Evolutionary conservation across 2,113 vertebrate species (phyloP).

Genomic region (Cavia porcellus): DNA sequence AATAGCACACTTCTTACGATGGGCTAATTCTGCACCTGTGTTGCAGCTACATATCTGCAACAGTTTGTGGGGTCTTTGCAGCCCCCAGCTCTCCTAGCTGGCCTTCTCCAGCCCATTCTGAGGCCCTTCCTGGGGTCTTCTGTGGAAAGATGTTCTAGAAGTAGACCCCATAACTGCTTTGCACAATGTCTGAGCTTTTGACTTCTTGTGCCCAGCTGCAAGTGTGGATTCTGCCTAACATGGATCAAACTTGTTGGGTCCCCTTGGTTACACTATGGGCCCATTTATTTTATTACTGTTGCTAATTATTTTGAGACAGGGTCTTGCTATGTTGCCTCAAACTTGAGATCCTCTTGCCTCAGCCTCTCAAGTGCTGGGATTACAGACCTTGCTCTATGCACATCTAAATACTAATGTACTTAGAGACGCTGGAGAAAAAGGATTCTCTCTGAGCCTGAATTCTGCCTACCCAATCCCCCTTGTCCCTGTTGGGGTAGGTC

Average conservation of each 20-base stretch:
- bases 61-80: accelerated
- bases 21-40: neutral
- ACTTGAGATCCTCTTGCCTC: neutral
- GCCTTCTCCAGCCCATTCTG: neutral
- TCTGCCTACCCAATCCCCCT: neutral
- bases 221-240: neutral
- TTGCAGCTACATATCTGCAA: neutral
- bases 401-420: neutral
- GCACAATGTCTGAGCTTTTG: neutral
- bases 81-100: neutral
- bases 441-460: neutral
- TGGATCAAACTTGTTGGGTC: neutral
- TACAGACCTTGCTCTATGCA: neutral
- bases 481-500: neutral
- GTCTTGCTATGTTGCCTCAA: neutral
- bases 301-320: neutral
- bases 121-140: neutral
- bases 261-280: neutral
- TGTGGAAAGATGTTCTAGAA: neutral
- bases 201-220: neutral
- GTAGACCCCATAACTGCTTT: neutral
- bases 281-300: neutral
- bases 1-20: neutral
- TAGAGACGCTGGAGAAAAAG: neutral
- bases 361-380: neutral